A percentile compares a stretch with the other conserved stretches of the same genome.
Conservation (phyloP, 2,113 vertebrate genomes). For the Suricata suricatta region DNA sequence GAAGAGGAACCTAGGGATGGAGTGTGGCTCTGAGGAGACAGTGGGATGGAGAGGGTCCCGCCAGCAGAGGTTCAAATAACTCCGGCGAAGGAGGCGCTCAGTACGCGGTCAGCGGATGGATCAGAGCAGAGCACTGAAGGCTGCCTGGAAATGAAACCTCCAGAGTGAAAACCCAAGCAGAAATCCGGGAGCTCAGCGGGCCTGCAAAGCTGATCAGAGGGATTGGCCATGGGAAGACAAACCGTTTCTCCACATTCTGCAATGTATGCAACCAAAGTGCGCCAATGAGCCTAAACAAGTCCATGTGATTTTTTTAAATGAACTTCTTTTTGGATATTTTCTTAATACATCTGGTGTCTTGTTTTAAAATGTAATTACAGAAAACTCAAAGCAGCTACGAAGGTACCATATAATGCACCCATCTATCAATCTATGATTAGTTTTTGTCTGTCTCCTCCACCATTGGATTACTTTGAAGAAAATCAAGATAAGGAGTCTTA, state of each 20-base stretch:
- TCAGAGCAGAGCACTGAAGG: neutral
- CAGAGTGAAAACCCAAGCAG: neutral
- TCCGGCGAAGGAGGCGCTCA: neutral
- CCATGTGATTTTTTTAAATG: neutral
- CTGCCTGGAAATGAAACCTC: neutral
- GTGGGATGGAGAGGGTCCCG: neutral
- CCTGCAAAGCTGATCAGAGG: neutral
- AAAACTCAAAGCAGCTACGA: neutral
- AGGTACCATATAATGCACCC: neutral
- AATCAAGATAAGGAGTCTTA: constrained; percentile 2
- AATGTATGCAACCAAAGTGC: accelerated
- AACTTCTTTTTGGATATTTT: neutral
- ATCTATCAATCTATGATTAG: neutral
- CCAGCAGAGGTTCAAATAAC: neutral
- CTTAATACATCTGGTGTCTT: neutral
- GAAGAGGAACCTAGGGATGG: neutral
- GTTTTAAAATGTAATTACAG: constrained; percentile 24
- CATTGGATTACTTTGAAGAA: neutral
- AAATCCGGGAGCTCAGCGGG: neutral
- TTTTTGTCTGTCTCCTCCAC: neutral
- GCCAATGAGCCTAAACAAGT: neutral
- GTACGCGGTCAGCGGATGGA: neutral
- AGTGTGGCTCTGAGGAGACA: neutral
- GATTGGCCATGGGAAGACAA: neutral
- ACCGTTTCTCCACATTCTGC: neutral